These are phyloP conservation scores for Heliothis subflexa DNA, from an alignment of 1,140 invertebrate species.

Conservation along the genomic window DNA sequence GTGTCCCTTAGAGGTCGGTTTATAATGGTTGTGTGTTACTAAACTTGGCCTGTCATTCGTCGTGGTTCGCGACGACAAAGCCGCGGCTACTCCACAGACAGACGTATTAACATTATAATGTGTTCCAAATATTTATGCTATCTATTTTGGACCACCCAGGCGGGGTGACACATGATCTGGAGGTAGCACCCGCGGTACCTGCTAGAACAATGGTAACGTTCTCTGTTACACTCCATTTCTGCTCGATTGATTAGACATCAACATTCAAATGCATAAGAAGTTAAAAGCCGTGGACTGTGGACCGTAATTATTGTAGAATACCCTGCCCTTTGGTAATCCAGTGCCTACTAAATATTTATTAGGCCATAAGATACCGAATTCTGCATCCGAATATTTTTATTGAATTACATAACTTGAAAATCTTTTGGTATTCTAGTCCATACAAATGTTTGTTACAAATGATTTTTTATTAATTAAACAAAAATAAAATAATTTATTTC, in stretches of 20 bases:
- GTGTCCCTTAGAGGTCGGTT: conserved; percentile 45
- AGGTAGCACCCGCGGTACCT: conserved; percentile 63
- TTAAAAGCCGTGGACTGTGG: too few relatives aligned
- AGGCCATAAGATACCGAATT: too few relatives aligned
- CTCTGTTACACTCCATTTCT: conserved; percentile 59
- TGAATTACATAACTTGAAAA: too few relatives aligned
- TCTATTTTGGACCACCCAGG: conserved; percentile 80
- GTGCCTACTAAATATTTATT: too few relatives aligned
- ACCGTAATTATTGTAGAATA: too few relatives aligned
- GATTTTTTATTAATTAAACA: too few relatives aligned
- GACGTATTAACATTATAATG: conserved; percentile 82
- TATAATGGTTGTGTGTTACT: conserved; percentile 52
- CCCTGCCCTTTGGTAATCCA: too few relatives aligned
- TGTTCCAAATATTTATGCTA: conserved; percentile 80
- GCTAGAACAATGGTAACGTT: conserved; percentile 68
- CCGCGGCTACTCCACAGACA: conserved; percentile 64
- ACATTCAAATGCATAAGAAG: neutral
- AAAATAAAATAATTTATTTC: too few relatives aligned
- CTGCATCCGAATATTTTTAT: too few relatives aligned
- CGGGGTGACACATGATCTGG: conserved; percentile 75
- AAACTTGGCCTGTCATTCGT: conserved; percentile 72
- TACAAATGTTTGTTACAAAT: too few relatives aligned
- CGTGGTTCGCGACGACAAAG: conserved; percentile 74
- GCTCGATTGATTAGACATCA: conserved; percentile 23
- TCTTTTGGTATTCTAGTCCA: too few relatives aligned